A percentile compares a stretch with the other conserved stretches of the same genome.
Evolutionary conservation across 2,888 invertebrate species (phyloP).

Genomic region (Xestia xanthographa): DNA sequence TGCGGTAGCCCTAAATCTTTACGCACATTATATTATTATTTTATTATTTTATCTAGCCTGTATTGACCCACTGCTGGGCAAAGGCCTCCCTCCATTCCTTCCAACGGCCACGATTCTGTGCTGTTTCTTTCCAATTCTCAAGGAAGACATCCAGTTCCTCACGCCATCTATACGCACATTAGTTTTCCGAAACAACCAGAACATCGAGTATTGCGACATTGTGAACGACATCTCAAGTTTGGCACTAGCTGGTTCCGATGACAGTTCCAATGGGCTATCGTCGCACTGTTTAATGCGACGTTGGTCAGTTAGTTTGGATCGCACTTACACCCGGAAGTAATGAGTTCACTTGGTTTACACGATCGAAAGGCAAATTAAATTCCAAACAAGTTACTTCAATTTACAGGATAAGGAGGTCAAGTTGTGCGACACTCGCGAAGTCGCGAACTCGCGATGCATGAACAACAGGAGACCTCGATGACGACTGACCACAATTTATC

Average conservation of each 20-base stretch:
- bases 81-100: no score
- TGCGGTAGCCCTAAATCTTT: no score
- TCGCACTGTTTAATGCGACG: background rate
- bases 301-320: background rate
- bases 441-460: conserved; percentile 18
- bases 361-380: background rate
- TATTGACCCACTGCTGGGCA: no score
- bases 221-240: background rate
- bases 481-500: conserved; percentile 29
- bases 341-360: conserved; percentile 1
- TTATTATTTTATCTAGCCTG: no score
- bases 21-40: no score
- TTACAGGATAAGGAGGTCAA: background rate
- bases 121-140: no score
- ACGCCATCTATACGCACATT: conserved; percentile 32
- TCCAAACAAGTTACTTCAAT: background rate
- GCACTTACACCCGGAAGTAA: background rate
- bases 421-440: conserved; percentile 5
- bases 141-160: no score
- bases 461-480: conserved; percentile 17
- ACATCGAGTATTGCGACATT: background rate
- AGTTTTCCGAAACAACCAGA: background rate
- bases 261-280: background rate
- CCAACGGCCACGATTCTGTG: no score
- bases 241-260: background rate